Evolutionary conservation across 2,113 vertebrate genomes (phyloP), one percentile per base, ranked within the genome.

Genomic region (Burhinus oedicnemus): DNA sequence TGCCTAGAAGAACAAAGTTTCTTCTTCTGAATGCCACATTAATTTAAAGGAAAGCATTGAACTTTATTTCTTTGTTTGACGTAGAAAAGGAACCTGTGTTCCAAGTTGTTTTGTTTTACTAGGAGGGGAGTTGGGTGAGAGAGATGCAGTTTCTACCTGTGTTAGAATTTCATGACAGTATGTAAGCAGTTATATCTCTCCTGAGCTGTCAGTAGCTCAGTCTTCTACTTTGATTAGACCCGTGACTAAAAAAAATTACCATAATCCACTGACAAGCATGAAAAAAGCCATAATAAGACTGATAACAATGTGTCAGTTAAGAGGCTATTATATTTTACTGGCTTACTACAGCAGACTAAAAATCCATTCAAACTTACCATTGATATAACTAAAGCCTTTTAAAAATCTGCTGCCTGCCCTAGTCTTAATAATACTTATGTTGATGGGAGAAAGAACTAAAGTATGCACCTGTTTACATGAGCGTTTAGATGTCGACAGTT

Each of bases 191-290:
- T 96, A 69, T 30, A 57, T 93, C 89, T 97, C 94, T 97, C 75
- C 83, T n/a, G 70, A 97, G 92, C 96, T 97, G 97, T 97, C 96
- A 97, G 94, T 77, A 95, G 90, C 84, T 97, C 71, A 76, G 62
- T 87, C 90, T 97, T 97, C 94, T 93, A 94, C 79, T 96, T 97
- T 96, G 95, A 98, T 98, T 97, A 97, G 98, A 97, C 64, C 69
- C 12, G 2, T 91, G 95, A 97, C 97, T 96, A 78, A 95, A 97
- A 40, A 96, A 98, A 97, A 97, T 96, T 97, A 98, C 96, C 97
- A 94, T 97, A 97, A 97, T 97, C 96, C 95, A 96, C 94, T 97
- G 97, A 95, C 97, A 98, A 89, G 83, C 95, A 75, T 81, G 96
- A 97, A 97, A 97, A 95, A 97, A 97, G 97, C 91, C 93, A 47